phyloP scores from a whole-genome alignment of 2,113 vertebrate genomes.

The Spilogale gracilis region DNA sequence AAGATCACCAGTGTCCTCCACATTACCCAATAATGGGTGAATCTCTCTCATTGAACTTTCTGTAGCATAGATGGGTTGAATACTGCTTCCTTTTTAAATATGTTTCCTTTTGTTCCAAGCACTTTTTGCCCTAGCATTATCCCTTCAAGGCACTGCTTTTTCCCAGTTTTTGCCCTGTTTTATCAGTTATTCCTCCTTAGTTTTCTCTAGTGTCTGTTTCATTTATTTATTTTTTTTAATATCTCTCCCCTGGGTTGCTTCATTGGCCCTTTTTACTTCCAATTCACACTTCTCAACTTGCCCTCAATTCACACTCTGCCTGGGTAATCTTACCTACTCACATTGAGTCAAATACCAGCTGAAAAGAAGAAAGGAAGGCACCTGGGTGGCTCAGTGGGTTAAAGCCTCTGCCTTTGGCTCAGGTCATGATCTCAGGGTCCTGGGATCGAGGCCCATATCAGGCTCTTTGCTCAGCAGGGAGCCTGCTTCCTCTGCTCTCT shows the following conservation, averaged over 20 bases:
- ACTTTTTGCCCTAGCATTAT: not conserved
- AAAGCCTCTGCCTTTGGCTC: too few relatives aligned
- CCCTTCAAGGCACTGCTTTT: not conserved
- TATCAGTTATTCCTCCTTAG: not conserved
- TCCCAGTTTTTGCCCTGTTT: not conserved
- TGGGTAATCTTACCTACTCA: not conserved
- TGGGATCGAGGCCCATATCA: too few relatives aligned
- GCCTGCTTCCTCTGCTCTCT: too few relatives aligned
- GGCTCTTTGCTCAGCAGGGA: too few relatives aligned
- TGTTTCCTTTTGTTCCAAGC: not conserved
- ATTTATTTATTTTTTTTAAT: not conserved
- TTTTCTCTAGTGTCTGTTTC: not conserved
- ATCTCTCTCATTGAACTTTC: not conserved
- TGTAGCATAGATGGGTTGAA: not conserved
- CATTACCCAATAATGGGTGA: not conserved
- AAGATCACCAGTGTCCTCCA: not conserved
- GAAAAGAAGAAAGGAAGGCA: not conserved
- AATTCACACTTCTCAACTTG: not conserved
- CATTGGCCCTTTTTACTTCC: not conserved
- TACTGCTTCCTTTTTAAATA: conserved; percentile 5
- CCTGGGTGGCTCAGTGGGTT: too few relatives aligned
- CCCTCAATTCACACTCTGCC: not conserved
- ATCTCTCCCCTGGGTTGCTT: not conserved
- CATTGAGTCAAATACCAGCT: not conserved
- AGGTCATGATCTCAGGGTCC: too few relatives aligned